phyloP scores from a whole-genome alignment of 2,113 vertebrate genomes.

The Cynopterus brachyotis region DNA sequence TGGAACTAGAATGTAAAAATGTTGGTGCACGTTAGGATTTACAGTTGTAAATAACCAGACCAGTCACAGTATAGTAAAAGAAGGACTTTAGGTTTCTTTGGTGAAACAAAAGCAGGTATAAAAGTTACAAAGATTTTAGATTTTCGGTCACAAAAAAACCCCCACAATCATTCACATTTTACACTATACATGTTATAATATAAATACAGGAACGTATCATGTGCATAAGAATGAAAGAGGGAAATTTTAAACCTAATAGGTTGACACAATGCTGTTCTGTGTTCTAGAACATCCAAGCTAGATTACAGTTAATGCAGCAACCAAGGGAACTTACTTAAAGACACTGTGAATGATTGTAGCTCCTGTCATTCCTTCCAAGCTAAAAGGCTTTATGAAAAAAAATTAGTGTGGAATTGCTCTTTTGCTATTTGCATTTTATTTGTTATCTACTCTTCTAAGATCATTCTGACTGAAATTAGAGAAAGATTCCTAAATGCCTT shows the following conservation, averaged over 20 bases:
- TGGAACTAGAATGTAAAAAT: constrained; percentile 4
- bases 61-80: constrained; percentile 88
- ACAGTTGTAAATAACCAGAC: constrained; percentile 87
- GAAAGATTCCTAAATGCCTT: constrained; percentile 15
- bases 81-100: constrained; percentile 93
- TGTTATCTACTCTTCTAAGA: constrained; percentile 33
- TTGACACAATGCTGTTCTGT: constrained; percentile 70
- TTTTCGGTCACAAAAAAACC: constrained; percentile 88
- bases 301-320: constrained; percentile 37
- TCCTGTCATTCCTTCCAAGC: constrained; percentile 50
- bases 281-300: constrained; percentile 55
- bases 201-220: constrained; percentile 96
- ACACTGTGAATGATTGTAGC: not conserved
- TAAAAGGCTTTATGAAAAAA: constrained; percentile 67
- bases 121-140: constrained; percentile 90
- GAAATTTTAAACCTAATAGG: constrained; percentile 74
- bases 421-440: constrained; percentile 50
- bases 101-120: constrained; percentile 92
- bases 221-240: constrained; percentile 89
- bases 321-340: constrained; percentile 50
- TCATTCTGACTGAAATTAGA: not conserved
- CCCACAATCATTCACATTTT: constrained; percentile 93
- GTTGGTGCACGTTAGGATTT: constrained; percentile 75
- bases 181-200: constrained; percentile 93
- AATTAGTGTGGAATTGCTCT: not conserved